Evolutionary conservation across 2,888 invertebrate species (phyloP).

Genomic region (Tetropium fuscum): DNA sequence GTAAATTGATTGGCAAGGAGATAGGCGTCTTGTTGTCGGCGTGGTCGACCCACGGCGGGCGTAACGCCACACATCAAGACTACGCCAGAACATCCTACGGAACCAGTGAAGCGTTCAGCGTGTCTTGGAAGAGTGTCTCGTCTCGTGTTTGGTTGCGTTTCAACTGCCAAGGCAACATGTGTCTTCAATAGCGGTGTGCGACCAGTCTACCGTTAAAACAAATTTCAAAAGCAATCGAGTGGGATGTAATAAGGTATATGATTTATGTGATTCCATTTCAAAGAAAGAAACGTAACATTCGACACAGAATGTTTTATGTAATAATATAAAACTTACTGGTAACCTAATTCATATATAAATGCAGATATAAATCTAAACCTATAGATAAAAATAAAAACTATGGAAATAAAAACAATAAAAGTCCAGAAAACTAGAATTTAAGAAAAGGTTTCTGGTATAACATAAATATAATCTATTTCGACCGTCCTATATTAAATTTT

Average conservation of each 20-base stretch:
- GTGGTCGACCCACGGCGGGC: slow-evolving; percentile 55
- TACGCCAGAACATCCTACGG: slow-evolving; percentile 53
- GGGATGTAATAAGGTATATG: neutral
- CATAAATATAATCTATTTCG: no score
- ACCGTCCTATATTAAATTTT: no score
- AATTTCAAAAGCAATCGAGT: slow-evolving; percentile 10
- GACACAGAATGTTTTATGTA: no score
- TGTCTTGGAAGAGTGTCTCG: slow-evolving; percentile 52
- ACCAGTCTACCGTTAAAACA: slow-evolving; percentile 26
- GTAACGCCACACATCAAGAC: slow-evolving; percentile 54
- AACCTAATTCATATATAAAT: no score
- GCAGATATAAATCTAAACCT: no score
- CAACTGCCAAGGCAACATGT: slow-evolving; percentile 19
- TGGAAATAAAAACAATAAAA: no score
- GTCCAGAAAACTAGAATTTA: no score
- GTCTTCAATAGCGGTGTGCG: slow-evolving; percentile 8
- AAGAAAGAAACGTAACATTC: no score
- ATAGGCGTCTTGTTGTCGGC: slow-evolving; percentile 36
- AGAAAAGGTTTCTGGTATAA: no score
- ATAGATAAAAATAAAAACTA: no score
- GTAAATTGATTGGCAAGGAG: slow-evolving; percentile 12
- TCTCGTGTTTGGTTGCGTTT: slow-evolving; percentile 25
- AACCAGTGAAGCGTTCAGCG: slow-evolving; percentile 49
- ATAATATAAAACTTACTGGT: no score
- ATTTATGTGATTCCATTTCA: neutral